Evolutionary conservation across 2,888 invertebrate species (phyloP).

Genomic region (Phragmatobia fuliginosa): DNA sequence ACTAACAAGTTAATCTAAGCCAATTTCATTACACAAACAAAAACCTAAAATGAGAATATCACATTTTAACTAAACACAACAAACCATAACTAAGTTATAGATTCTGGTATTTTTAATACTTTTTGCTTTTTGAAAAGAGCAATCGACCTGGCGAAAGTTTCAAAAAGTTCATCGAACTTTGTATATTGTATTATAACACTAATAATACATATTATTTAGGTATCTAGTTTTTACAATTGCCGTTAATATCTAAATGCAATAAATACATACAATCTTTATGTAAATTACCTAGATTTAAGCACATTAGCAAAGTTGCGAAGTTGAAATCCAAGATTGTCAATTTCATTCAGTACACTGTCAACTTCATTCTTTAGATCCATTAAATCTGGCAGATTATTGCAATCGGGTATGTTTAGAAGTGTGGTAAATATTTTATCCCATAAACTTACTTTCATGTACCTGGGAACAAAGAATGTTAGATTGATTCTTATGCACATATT

Average conservation of each 20-base stretch:
- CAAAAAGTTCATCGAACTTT: constrained; percentile 66
- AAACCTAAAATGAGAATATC: constrained; percentile 77
- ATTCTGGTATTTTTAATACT: constrained; percentile 71
- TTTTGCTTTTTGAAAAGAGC: constrained; percentile 73
- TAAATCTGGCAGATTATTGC: constrained; percentile 91
- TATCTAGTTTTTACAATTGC: constrained; percentile 80
- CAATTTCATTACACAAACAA: constrained; percentile 69
- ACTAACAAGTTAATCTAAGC: constrained; percentile 75
- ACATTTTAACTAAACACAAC: constrained; percentile 83
- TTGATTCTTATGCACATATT: neutral
- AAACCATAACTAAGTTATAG: constrained; percentile 69
- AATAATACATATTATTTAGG: constrained; percentile 69
- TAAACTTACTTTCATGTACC: constrained; percentile 89
- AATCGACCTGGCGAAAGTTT: constrained; percentile 66
- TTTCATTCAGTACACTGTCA: constrained; percentile 73
- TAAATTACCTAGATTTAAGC: constrained; percentile 84
- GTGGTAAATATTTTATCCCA: constrained; percentile 94
- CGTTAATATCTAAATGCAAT: constrained; percentile 83
- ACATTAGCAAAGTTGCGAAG: constrained; percentile 84
- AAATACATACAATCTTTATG: constrained; percentile 80
- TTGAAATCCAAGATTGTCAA: constrained; percentile 74
- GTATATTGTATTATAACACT: constrained; percentile 72
- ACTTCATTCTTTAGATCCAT: constrained; percentile 84
- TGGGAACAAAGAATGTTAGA: constrained; percentile 61
- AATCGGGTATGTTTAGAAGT: constrained; percentile 93